Evolutionary conservation across 2,797 vertebrate genomes (phyloP).

Genomic region (Peromyscus nudipes): DNA sequence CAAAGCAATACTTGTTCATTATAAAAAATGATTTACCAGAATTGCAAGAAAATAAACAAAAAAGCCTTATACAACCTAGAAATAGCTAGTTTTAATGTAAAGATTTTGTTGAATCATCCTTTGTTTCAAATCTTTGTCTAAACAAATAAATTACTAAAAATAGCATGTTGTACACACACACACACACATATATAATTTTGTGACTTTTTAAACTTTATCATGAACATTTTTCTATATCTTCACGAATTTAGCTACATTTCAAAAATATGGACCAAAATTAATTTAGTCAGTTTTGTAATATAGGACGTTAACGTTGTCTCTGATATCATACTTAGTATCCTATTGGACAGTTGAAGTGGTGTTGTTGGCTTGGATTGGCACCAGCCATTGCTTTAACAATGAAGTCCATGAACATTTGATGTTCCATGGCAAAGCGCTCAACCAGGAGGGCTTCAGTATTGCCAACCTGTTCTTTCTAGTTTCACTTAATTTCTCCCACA

Average conservation of each 20-base stretch:
- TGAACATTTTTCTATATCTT: not conserved
- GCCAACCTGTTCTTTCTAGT: not conserved
- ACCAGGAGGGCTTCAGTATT: not conserved
- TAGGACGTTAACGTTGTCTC: not conserved
- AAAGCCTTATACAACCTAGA: not conserved
- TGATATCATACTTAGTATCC: not conserved
- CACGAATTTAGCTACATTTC: constrained; percentile 10
- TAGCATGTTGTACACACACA: not conserved
- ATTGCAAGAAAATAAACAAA: not conserved
- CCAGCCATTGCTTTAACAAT: not conserved
- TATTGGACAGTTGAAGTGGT: not conserved
- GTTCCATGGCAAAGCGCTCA: not conserved
- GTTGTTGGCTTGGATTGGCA: not conserved
- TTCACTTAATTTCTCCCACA: not conserved
- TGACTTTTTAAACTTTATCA: constrained; percentile 9
- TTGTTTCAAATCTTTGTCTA: constrained; percentile 55
- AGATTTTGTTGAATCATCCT: not conserved
- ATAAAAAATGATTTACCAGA: constrained; percentile 23
- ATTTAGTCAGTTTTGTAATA: not conserved
- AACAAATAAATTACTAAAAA: constrained; percentile 41
- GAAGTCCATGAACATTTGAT: not conserved
- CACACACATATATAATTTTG: not conserved
- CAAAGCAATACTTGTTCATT: constrained; percentile 30
- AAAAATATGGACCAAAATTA: constrained; percentile 2
- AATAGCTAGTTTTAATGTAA: not conserved